Evolutionary conservation across 2,797 vertebrate genomes (phyloP).

Genomic region (Atherinosoma microstoma): DNA sequence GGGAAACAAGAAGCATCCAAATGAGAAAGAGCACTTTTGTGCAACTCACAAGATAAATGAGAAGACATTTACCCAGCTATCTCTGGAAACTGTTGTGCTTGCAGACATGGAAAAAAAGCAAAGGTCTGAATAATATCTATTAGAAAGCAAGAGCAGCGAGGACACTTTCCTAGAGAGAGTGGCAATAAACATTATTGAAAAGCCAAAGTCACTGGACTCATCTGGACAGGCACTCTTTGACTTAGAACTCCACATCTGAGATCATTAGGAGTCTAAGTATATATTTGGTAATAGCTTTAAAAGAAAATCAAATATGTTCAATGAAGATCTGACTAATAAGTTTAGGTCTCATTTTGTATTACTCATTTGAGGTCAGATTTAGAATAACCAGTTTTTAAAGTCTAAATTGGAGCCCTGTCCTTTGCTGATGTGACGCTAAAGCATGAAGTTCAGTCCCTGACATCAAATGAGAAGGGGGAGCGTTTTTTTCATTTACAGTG

Average conservation of each 20-base stretch:
- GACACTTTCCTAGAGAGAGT: constrained; percentile 24
- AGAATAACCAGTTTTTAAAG: constrained; percentile 27
- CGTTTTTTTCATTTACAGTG: constrained; percentile 55
- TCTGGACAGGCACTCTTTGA: constrained; percentile 38
- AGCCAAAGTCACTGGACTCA: constrained; percentile 35
- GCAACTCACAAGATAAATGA: constrained; percentile 13
- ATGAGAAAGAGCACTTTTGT: constrained; percentile 17
- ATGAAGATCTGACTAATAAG: constrained; percentile 26
- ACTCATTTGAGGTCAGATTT: constrained; percentile 14
- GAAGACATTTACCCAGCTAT: constrained; percentile 2
- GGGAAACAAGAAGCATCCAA: not conserved
- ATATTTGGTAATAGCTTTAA: not conserved
- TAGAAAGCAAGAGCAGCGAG: constrained; percentile 32
- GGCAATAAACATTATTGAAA: constrained; percentile 49
- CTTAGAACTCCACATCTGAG: constrained; percentile 29
- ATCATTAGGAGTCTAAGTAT: constrained; percentile 20
- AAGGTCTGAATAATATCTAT: constrained; percentile 34
- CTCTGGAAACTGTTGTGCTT: constrained; percentile 13
- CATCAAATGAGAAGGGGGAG: constrained; percentile 26
- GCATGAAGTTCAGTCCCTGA: constrained; percentile 37
- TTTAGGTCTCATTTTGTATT: constrained; percentile 31
- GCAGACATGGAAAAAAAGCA: constrained; percentile 16
- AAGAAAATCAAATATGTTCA: constrained; percentile 20
- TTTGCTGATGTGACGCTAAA: constrained; percentile 43
- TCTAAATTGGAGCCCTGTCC: constrained; percentile 36